phyloP scores from a whole-genome alignment of 2,888 invertebrate genomes.

The Melanophora roralis region DNA sequence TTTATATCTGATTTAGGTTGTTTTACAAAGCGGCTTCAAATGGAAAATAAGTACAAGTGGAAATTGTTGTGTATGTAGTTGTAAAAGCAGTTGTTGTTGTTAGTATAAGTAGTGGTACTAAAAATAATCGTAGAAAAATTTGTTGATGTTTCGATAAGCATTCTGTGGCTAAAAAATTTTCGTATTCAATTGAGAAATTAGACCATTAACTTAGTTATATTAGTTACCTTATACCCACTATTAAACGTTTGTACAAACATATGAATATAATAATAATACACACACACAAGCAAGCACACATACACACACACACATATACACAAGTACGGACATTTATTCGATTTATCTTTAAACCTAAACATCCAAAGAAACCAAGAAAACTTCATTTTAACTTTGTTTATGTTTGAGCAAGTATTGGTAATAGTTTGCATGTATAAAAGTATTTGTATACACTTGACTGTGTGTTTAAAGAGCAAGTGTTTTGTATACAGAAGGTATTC shows the following conservation, averaged over 20 bases:
- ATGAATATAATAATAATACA: neutral
- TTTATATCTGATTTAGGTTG: conserved; percentile 54
- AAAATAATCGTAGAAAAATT: conserved; percentile 9
- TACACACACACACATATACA: neutral
- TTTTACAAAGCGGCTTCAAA: conserved; percentile 39
- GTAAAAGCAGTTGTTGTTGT: conserved; percentile 3
- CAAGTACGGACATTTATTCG: conserved; percentile 32
- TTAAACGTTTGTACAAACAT: neutral
- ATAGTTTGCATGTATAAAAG: neutral
- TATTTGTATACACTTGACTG: neutral
- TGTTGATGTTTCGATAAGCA: conserved; percentile 13
- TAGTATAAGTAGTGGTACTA: conserved; percentile 13
- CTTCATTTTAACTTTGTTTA: conserved; percentile 27
- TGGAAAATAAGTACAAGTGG: conserved; percentile 46
- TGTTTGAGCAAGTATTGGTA: neutral
- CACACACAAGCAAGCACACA: neutral
- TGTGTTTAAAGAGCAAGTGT: neutral
- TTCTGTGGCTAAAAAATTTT: conserved; percentile 65
- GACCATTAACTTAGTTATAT: conserved; percentile 70
- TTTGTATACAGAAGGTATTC: neutral
- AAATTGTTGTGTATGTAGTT: conserved; percentile 20
- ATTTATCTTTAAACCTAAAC: conserved; percentile 33
- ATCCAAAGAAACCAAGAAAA: neutral
- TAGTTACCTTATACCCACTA: conserved; percentile 47
- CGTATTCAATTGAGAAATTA: conserved; percentile 74